Evolutionary conservation across 2,888 invertebrate genomes (phyloP).

Genomic region (Caenorhabditis parvicauda): DNA sequence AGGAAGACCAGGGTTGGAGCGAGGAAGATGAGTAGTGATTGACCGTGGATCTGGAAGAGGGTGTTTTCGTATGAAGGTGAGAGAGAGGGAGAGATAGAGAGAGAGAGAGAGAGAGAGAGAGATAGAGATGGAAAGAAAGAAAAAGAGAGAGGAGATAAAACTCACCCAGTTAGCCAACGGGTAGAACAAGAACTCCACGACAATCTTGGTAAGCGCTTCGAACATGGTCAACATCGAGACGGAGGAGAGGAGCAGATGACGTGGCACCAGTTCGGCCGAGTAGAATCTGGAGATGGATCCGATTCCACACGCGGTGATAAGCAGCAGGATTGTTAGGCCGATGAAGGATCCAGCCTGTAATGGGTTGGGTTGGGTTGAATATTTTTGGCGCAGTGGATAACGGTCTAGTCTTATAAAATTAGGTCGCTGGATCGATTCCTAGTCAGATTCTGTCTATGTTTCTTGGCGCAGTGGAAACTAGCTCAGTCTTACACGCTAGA

Average conservation of each 20-base stretch:
- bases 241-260: conserved; percentile 31
- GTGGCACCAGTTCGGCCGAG: conserved; percentile 40
- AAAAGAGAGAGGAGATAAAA: background rate
- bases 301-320: conserved; percentile 38
- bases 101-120: no score
- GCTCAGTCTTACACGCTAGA: no score
- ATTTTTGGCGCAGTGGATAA: background rate
- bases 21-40: conserved; percentile 37
- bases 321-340: conserved; percentile 28
- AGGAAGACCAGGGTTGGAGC: conserved; percentile 35
- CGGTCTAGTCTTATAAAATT: no score
- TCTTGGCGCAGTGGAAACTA: no score
- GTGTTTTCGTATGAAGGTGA: no score
- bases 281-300: conserved; percentile 44
- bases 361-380: background rate
- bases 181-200: conserved; percentile 43
- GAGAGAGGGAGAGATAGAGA: no score
- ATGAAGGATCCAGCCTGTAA: conserved; percentile 29
- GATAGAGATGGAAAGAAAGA: no score
- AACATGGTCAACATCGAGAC: conserved; percentile 35
- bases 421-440: no score
- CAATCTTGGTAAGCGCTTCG: conserved; percentile 41
- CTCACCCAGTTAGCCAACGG: conserved; percentile 42
- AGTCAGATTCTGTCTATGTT: no score
- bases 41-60: conserved; percentile 30